phyloP scores from a whole-genome alignment of 2,797 vertebrate species.

The Hipposideros larvatus region DNA sequence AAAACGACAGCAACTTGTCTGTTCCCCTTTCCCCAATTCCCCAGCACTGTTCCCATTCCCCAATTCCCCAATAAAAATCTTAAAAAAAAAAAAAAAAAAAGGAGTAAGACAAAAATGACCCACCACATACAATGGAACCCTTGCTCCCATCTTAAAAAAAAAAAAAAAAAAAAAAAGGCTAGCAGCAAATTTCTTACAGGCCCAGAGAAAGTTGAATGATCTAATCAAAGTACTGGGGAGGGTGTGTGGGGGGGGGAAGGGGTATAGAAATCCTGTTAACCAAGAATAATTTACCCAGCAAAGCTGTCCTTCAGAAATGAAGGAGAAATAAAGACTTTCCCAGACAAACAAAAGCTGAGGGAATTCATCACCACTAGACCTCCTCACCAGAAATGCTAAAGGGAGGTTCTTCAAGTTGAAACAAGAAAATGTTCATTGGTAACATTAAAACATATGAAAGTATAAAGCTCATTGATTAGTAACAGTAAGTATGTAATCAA shows the following conservation, averaged over 20 bases:
- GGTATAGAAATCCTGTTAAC: neutral
- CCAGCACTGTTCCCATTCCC: too few species aligned
- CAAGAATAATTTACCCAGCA: neutral
- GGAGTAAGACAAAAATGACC: neutral
- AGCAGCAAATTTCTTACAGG: neutral
- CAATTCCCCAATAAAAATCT: too few species aligned
- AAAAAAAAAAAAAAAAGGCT: neutral
- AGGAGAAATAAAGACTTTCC: neutral
- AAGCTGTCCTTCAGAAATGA: neutral
- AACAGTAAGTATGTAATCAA: neutral
- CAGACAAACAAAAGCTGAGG: neutral
- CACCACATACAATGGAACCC: neutral
- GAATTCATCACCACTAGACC: neutral
- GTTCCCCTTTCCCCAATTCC: too few species aligned
- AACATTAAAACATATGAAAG: neutral
- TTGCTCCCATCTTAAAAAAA: neutral
- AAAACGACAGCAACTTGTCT: too few species aligned
- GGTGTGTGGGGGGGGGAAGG: too few species aligned
- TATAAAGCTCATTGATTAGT: neutral
- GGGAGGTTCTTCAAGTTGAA: neutral
- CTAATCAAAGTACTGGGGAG: neutral
- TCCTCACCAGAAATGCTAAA: neutral
- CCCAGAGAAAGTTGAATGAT: neutral
- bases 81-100: neutral
- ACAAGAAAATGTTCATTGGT: neutral